Base-by-base conservation (phyloP, 2,797 vertebrate species). In the Tiaroga cobitis region DNA sequence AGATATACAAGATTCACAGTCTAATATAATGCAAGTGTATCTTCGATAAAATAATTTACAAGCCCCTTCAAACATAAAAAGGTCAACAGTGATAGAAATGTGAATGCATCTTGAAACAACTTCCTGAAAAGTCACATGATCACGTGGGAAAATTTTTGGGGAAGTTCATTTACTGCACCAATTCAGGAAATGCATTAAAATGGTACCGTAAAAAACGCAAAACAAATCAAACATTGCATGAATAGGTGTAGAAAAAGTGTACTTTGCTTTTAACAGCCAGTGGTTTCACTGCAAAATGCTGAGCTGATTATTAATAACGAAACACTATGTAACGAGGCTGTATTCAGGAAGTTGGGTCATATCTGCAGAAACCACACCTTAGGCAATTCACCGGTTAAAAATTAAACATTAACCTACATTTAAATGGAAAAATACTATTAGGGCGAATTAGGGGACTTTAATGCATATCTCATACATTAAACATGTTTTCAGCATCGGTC, bases 241-340 rank as follows among this genome's bases (percentile, higher is more conserved):
- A 29, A 51, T 75, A 11, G 8, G 4, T 8, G 9, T 4, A 15
- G 29, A 46, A 69, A 61, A 72, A 13, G 18, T 73, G 41, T 26
- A 65, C 70, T 65, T 74, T 65, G 70, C 8, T 34, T 74, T 74
- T 49, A 82, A 34, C 34, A n/a, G 21, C 8, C 26, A 56, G 19
- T 67, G 2, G 8, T 46, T 19, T 43, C 39, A 82, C 85, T 87
- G 84, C 86, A 82, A 88, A 70, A 83, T 26, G 8, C 56, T 41
- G 18, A 46, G 91, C 74, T 90, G 88, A 91, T 92, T 91, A 93
- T 92, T 92, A 90, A 93, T 88, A 85, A 88, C 67, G 88, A 73
- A 69, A 43, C 2, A 49, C 83, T 91, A 87, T 92, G 88, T 91
- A 26, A 85, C 0, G 63, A 74, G 61, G 43, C 19, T 46, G 37